Base-by-base conservation (phyloP, 2,797 vertebrate genomes). In the Halcyon smyrnensis region DNA sequence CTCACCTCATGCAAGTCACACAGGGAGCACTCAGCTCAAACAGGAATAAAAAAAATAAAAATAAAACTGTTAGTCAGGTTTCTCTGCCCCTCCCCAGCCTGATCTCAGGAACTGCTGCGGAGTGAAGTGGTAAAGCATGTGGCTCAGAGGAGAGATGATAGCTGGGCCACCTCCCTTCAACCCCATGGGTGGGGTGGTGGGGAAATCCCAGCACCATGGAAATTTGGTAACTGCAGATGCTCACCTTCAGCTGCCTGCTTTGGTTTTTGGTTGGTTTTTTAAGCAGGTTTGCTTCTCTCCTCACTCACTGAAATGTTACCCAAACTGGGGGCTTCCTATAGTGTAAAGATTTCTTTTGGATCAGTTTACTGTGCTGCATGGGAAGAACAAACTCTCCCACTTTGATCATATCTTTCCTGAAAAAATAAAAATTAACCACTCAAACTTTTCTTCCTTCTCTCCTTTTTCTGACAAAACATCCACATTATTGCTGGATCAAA, bases 161-260 rank as follows among this genome's bases (percentile, higher is more conserved):
- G 67, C 56, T 59, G 74, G 48, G 92, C 86, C 59, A 84, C 39
- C 81, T 77, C 82, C 77, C 78, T 60, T 12, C 25, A 50, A 25
- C 8, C 6, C 88, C 6, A 86, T 41, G 93, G 95, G 94, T 84
- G 92, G 87, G 59, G 95, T 37, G 84, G 53, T 63, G 96, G 96
- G 96, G 95, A 96, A 96, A 95, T 56, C 96, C 95, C 96, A 95
- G 94, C 93, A 91, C 12, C 46, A 43, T 88, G 94, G 95, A 96
- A 96, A 95, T 91, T 84, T 84, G 85, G 37, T 93, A 59, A 62
- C 65, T 91, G 89, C 94, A 87, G 84, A 93, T 93, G 93, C 91
- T 95, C 89, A 94, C 94, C 95, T 90, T 81, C 86, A 89, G 84
- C 88, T 90, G 84, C 32, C 11, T 15, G n/a, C 8, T 1, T 39